These are phyloP conservation scores for Oostethus manadensis DNA, from an alignment of 2,113 vertebrate genomes.

Conservation along the genomic window DNA sequence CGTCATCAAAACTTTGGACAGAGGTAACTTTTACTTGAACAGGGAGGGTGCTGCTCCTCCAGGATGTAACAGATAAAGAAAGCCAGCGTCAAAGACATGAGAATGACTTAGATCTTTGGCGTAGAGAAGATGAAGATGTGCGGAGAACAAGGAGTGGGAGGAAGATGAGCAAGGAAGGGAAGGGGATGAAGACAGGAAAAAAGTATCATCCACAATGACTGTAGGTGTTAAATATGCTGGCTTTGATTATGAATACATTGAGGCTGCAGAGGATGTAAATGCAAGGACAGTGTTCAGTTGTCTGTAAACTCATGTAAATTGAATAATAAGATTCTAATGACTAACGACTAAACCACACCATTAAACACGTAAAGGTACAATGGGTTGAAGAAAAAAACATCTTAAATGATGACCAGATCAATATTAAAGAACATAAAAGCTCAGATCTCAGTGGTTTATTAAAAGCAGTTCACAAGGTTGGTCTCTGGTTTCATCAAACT, in stretches of 20 bases:
- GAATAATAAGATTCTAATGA: too few species aligned
- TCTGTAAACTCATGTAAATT: too few species aligned
- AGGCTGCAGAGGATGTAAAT: neutral
- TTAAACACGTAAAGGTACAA: too few species aligned
- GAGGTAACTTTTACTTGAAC: slow-evolving; percentile 33
- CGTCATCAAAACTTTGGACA: slow-evolving; percentile 48
- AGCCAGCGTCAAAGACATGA: slow-evolving; percentile 47
- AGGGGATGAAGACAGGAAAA: slow-evolving; percentile 29
- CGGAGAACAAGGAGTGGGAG: slow-evolving; percentile 16
- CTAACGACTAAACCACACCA: too few species aligned
- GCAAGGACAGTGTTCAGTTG: neutral
- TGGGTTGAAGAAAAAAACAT: too few species aligned
- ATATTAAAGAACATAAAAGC: too few species aligned
- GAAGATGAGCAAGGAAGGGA: neutral
- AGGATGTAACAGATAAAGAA: slow-evolving; percentile 43
- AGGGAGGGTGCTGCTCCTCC: slow-evolving; percentile 33
- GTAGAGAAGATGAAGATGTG: slow-evolving; percentile 12
- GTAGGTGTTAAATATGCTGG: neutral
- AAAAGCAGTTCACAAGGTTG: too few species aligned
- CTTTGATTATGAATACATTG: neutral
- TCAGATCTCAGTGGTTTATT: too few species aligned
- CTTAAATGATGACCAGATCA: too few species aligned
- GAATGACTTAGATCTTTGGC: slow-evolving; percentile 53
- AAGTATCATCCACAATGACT: slow-evolving; percentile 33
- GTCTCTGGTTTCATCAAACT: too few species aligned